Evolutionary conservation across 2,113 vertebrate species (phyloP).

Genomic region (Dicrurus megarhynchus): DNA sequence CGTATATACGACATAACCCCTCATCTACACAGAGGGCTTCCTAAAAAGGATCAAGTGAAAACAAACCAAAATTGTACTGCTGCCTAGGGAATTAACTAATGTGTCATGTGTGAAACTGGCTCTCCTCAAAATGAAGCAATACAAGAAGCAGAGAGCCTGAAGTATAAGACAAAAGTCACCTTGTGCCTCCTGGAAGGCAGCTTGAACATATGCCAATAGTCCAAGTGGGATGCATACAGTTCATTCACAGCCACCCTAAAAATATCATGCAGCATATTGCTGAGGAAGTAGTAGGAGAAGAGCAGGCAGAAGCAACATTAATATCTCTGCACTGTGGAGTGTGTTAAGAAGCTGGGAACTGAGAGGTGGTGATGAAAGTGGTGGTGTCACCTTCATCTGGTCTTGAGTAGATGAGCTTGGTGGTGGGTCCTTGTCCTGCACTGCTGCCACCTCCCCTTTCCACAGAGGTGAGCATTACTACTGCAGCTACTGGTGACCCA

Average conservation of each 20-base stretch:
- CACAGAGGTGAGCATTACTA: fast-evolving
- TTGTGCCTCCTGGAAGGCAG: not conserved
- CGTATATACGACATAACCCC: not conserved
- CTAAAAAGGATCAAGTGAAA: not conserved
- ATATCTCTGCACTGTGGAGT: not conserved
- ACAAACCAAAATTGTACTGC: not conserved
- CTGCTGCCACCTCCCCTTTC: not conserved
- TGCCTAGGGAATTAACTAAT: not conserved
- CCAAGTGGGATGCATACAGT: not conserved
- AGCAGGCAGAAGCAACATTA: not conserved
- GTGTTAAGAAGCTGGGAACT: not conserved
- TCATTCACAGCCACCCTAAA: slow-evolving; percentile 38
- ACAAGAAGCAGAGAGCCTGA: not conserved
- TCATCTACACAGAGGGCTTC: not conserved
- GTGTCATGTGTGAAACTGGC: not conserved
- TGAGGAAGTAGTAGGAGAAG: slow-evolving; percentile 10
- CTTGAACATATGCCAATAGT: slow-evolving; percentile 24
- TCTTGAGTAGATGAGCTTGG: not conserved
- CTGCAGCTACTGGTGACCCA: not conserved
- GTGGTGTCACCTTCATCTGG: not conserved
- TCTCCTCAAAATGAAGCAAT: not conserved
- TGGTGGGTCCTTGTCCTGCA: not conserved
- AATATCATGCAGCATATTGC: slow-evolving; percentile 23
- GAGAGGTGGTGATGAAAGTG: not conserved
- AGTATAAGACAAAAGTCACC: not conserved